A percentile compares a stretch with the other conserved stretches of the same genome.
These are phyloP conservation scores for Candoia aspera DNA, from an alignment of 2,113 vertebrate genomes.

Conservation along the genomic window DNA sequence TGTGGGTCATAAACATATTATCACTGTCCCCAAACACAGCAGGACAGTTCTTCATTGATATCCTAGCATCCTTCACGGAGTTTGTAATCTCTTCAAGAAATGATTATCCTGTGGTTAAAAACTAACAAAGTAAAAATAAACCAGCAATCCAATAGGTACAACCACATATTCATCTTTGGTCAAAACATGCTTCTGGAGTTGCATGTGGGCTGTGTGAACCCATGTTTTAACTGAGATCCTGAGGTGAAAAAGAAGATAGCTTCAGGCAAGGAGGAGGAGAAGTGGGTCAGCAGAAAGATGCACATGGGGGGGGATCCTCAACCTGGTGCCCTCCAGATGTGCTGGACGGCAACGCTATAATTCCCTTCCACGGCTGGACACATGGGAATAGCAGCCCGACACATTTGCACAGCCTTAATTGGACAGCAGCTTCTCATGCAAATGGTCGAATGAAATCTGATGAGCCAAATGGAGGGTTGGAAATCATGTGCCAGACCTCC, in stretches of 20 bases:
- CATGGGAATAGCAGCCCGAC: neutral
- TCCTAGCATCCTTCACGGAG: neutral
- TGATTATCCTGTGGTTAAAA: neutral
- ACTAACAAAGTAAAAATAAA: neutral
- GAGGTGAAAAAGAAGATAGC: neutral
- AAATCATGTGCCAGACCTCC: too few species aligned
- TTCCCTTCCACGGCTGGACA: neutral
- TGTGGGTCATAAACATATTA: neutral
- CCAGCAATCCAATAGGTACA: neutral
- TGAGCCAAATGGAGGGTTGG: neutral
- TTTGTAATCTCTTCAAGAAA: neutral
- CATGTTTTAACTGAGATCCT: neutral
- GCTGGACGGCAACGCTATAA: neutral
- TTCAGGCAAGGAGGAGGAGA: neutral
- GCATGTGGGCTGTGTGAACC: neutral
- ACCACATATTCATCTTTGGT: conserved; percentile 26
- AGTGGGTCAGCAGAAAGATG: neutral
- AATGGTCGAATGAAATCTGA: neutral
- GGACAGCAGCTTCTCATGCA: too few species aligned
- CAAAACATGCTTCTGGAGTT: neutral
- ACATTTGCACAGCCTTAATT: neutral
- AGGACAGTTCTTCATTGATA: neutral
- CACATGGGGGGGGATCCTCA: neutral
- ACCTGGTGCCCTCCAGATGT: neutral
- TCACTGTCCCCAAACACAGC: neutral